Percentiles rank a stretch among this genome's conserved stretches.
phyloP scores from a whole-genome alignment of 2,797 vertebrate genomes.

The Limnodromus scolopaceus region DNA sequence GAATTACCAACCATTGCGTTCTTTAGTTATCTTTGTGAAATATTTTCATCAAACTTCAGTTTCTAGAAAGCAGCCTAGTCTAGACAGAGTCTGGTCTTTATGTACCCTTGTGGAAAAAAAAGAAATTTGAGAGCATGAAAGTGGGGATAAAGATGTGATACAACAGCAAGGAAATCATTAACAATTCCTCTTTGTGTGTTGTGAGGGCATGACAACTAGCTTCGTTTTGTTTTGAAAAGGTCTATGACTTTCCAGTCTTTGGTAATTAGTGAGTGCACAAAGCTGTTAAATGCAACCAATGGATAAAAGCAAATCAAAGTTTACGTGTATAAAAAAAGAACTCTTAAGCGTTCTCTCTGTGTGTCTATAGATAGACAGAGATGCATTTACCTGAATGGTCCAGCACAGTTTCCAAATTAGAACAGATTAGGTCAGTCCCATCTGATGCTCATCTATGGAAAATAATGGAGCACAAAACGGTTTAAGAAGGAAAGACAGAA shows the following conservation, averaged over 20 bases:
- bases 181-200: neutral
- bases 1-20: neutral
- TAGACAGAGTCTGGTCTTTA: neutral
- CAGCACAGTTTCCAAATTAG: neutral
- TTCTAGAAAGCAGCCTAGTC: neutral
- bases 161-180: neutral
- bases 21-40: neutral
- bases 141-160: neutral
- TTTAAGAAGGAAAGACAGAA: neutral
- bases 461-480: neutral
- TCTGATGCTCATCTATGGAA: neutral
- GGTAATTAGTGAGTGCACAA: neutral
- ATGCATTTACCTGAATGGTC: neutral
- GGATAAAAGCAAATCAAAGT: neutral
- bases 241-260: neutral
- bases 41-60: neutral
- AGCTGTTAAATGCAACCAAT: neutral
- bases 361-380: rapidly evolving
- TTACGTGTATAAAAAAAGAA: neutral
- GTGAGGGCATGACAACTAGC: no score
- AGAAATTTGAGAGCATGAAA: neutral
- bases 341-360: neutral
- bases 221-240: neutral
- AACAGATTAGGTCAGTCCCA: neutral
- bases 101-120: neutral